Conservation (phyloP, 2,797 vertebrate genomes). For the Champsocephalus esox region DNA sequence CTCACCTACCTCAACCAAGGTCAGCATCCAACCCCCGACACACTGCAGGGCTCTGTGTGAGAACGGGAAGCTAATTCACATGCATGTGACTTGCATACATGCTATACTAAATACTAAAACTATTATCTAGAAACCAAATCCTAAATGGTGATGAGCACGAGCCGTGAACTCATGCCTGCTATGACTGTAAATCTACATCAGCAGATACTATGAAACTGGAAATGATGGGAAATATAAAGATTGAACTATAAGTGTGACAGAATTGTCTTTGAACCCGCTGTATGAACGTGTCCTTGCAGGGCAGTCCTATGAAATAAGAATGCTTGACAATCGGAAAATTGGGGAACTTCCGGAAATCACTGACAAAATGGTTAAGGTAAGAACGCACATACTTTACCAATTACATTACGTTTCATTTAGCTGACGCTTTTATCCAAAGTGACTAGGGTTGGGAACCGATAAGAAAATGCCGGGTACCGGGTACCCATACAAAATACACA, state of each 20-base stretch:
- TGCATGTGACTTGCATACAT: no score
- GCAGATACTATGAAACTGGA: neutral
- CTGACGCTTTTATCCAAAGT: no score
- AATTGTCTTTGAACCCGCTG: neutral
- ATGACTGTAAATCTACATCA: neutral
- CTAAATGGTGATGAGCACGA: no score
- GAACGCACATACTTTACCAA: slow-evolving; percentile 21
- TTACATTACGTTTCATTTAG: no score
- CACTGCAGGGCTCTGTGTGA: neutral
- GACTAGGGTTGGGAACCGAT: no score
- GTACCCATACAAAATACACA: no score
- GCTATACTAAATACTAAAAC: no score
- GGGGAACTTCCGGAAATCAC: slow-evolving; percentile 96
- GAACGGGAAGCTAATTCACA: no score
- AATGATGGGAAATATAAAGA: neutral
- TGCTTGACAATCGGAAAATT: slow-evolving; percentile 98
- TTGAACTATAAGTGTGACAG: no score
- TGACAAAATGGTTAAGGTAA: slow-evolving; percentile 97
- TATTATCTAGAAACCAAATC: no score
- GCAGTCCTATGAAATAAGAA: slow-evolving; percentile 98
- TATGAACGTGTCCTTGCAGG: slow-evolving; percentile 81
- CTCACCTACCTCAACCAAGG: slow-evolving; percentile 99
- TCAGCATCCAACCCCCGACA: slow-evolving; percentile 69
- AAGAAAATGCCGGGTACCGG: no score
- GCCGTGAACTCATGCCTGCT: no score